phyloP scores from a whole-genome alignment of 2,113 vertebrate genomes.

The Isichthys henryi region DNA sequence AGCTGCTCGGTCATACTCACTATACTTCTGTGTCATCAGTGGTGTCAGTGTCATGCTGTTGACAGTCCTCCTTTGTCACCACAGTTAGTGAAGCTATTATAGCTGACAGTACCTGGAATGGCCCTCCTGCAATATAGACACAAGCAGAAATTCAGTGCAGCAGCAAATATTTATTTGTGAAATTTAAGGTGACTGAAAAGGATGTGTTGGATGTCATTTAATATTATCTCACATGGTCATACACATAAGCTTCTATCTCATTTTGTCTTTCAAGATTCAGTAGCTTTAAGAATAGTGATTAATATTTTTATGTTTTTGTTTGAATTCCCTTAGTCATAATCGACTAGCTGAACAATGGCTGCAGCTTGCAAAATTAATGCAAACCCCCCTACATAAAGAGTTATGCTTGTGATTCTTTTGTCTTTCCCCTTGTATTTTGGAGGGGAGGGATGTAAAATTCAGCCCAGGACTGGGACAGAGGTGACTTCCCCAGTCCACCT shows the following conservation, averaged over 20 bases:
- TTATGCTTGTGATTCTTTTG: background rate
- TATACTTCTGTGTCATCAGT: slow-evolving; percentile 48
- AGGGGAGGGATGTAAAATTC: background rate
- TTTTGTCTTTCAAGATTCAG: background rate
- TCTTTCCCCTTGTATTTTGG: background rate
- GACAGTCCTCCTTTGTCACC: slow-evolving; percentile 46
- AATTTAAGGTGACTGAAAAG: slow-evolving; percentile 48
- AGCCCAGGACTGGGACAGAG: background rate
- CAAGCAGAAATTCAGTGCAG: slow-evolving; percentile 41
- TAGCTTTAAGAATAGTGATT: background rate
- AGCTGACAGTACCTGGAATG: slow-evolving; percentile 48
- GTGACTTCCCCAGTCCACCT: background rate
- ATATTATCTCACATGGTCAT: slow-evolving; percentile 35
- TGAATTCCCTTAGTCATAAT: background rate
- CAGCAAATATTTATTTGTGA: slow-evolving; percentile 62
- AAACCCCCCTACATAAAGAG: background rate
- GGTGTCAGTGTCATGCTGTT: slow-evolving; percentile 50
- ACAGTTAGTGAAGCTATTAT: slow-evolving; percentile 48
- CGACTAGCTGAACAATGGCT: background rate
- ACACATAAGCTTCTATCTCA: background rate
- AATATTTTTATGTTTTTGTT: background rate
- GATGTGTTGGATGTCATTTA: slow-evolving; percentile 47
- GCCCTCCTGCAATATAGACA: slow-evolving; percentile 41
- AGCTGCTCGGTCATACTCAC: slow-evolving; percentile 17
- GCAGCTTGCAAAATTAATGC: background rate